Evolutionary conservation across 2,113 vertebrate species (phyloP), one percentile per base, ranked within the genome.

Genomic region (Grammomys dolichurus): DNA sequence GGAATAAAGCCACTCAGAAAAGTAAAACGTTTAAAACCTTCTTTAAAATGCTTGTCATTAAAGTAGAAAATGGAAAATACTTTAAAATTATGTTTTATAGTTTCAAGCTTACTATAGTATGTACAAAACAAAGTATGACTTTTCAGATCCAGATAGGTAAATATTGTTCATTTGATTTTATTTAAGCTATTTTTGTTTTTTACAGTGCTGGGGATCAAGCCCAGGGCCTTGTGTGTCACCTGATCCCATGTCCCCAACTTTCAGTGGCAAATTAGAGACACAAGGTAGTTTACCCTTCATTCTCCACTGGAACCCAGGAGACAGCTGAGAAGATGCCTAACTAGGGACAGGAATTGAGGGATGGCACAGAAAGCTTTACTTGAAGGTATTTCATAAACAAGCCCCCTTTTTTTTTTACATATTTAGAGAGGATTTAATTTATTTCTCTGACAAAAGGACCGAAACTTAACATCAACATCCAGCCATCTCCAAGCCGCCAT

Each of bases 81-180:
- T 40, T 95, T 65, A 13, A 95, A 87, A 89, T 12, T 54, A 78
- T 46, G 72, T 36, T 72, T 96, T 87, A 40, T 33, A 72, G 60
- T 88, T 97, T 96, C 36, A 97, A 95, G 63, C 31, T 89, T 97
- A 92, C 60, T 95, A 85, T 4, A 90, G n/a, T 92, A 89, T 81
- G 81, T 31, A 81, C 8, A 96, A 95, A 95, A 63, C 36, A 93
- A 93, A 36, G 11, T 76, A 80, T 40, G 43, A 81, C 89, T 95
- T 97, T 93, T 82, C 28, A 94, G 87, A 20, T 84, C 46, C 31
- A 80, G 31, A 92, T 54, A 97, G 12, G 56, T 90, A 95, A 72
- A 51, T 95, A 70, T 63, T 91, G 26, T 94, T 48, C 43, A n/a
- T 40, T 87, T 94, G 82, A 90, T 73, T 92, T 72, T 31, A 36